phyloP scores from a whole-genome alignment of 2,888 invertebrate genomes.

The Amiota minor region DNA sequence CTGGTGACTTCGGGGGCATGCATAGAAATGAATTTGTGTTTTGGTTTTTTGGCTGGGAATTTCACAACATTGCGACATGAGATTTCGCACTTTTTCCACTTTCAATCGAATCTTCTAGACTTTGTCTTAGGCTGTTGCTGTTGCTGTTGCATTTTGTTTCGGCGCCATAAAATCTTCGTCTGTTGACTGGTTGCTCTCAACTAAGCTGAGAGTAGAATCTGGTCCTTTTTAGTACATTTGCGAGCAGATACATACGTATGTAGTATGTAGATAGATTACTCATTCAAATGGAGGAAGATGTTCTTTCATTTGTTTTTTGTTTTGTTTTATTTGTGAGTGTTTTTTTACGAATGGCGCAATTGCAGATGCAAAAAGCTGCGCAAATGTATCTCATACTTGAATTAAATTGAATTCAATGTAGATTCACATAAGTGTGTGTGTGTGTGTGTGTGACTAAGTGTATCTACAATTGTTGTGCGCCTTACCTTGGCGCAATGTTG shows the following conservation, averaged over 20 bases:
- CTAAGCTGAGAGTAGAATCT: too few relatives aligned
- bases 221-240: too few relatives aligned
- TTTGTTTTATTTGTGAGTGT: neutral
- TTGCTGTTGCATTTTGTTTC: neutral
- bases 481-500: slow-evolving; percentile 10
- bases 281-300: too few relatives aligned
- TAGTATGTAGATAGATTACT: too few relatives aligned
- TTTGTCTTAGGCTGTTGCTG: neutral
- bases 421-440: slow-evolving; percentile 24
- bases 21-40: slow-evolving; percentile 9
- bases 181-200: too few relatives aligned
- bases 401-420: slow-evolving; percentile 31
- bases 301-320: neutral
- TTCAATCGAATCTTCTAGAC: neutral
- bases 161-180: too few relatives aligned
- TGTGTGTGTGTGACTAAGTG: neutral
- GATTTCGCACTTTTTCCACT: slow-evolving; percentile 50
- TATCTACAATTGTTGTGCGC: slow-evolving; percentile 8
- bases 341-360: slow-evolving; percentile 48
- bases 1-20: slow-evolving; percentile 44
- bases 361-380: slow-evolving; percentile 41
- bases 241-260: too few relatives aligned
- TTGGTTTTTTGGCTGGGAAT: slow-evolving; percentile 52
- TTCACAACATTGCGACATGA: slow-evolving; percentile 59
- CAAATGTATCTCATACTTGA: slow-evolving; percentile 19